phyloP scores from a whole-genome alignment of 2,797 vertebrate species.

The Peromyscus nudipes region DNA sequence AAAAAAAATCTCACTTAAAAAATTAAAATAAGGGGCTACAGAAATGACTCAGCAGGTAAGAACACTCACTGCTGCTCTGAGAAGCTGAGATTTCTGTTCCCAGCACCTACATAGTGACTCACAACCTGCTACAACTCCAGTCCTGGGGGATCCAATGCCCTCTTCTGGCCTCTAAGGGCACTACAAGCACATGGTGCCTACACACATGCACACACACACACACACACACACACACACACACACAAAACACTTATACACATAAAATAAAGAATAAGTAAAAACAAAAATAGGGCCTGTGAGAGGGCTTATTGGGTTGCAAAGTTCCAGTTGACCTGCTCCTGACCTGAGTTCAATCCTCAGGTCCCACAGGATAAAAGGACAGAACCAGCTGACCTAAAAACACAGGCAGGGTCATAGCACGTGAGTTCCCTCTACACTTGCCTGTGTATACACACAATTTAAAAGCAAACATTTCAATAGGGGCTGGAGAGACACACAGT shows the following conservation, averaged over 20 bases:
- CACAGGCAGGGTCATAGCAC: background rate
- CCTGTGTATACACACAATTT: background rate
- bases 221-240: background rate
- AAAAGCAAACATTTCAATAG: background rate
- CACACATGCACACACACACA: too few relatives aligned
- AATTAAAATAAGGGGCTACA: background rate
- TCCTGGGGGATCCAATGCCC: background rate
- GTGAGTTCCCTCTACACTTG: background rate
- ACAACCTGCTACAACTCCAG: background rate
- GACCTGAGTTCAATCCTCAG: background rate
- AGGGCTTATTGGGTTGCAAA: background rate
- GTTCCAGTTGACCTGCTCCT: background rate
- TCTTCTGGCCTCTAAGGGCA: background rate
- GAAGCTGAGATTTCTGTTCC: background rate
- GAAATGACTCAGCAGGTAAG: background rate
- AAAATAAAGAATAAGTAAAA: background rate
- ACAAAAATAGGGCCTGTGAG: background rate
- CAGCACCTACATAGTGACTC: too few relatives aligned
- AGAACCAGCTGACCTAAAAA: background rate
- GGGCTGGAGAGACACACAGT: background rate
- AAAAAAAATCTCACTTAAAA: background rate
- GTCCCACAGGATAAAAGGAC: background rate
- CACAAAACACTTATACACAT: background rate
- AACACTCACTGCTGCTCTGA: background rate
- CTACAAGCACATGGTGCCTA: background rate